These are phyloP conservation scores for Hylomyscus alleni DNA, from an alignment of 2,797 vertebrate species.

Conservation along the genomic window DNA sequence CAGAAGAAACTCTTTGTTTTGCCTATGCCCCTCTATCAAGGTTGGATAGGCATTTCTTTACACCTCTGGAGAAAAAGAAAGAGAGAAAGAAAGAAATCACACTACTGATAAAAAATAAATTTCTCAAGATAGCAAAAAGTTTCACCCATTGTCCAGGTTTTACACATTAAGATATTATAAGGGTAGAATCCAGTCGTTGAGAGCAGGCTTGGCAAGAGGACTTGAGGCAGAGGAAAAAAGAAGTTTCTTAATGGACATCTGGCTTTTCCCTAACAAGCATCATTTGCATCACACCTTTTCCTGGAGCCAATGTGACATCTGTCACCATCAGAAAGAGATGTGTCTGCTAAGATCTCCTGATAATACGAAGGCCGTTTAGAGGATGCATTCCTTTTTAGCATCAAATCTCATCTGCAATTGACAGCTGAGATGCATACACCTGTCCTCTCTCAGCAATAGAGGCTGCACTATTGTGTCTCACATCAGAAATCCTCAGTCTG, in stretches of 20 bases:
- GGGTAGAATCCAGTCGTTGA: not conserved
- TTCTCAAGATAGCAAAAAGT: not conserved
- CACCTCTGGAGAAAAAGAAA: not conserved
- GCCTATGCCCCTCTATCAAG: not conserved
- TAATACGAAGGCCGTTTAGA: slow-evolving; percentile 65
- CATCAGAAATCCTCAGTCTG: slow-evolving; percentile 41
- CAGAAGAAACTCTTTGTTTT: not conserved
- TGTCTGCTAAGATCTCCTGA: slow-evolving; percentile 57
- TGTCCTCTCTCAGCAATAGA: slow-evolving; percentile 34
- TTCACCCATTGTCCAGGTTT: slow-evolving; percentile 41
- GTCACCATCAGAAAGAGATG: slow-evolving; percentile 60
- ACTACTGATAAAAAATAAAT: slow-evolving; percentile 34
- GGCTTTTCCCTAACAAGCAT: slow-evolving; percentile 66
- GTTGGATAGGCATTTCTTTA: not conserved
- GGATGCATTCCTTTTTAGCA: slow-evolving; percentile 43
- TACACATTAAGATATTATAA: not conserved
- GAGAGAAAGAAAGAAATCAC: not conserved
- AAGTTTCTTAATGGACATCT: slow-evolving; percentile 57
- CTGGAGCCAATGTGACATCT: slow-evolving; percentile 51
- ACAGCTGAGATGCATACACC: slow-evolving; percentile 60
- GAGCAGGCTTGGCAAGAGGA: slow-evolving; percentile 20
- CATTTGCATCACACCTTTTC: slow-evolving; percentile 54
- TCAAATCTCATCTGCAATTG: slow-evolving; percentile 51
- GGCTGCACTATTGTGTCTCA: slow-evolving; percentile 34
- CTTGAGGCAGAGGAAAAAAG: slow-evolving; percentile 47